phyloP scores from a whole-genome alignment of 2,113 vertebrate species.

The Telmatochromis sp. region DNA sequence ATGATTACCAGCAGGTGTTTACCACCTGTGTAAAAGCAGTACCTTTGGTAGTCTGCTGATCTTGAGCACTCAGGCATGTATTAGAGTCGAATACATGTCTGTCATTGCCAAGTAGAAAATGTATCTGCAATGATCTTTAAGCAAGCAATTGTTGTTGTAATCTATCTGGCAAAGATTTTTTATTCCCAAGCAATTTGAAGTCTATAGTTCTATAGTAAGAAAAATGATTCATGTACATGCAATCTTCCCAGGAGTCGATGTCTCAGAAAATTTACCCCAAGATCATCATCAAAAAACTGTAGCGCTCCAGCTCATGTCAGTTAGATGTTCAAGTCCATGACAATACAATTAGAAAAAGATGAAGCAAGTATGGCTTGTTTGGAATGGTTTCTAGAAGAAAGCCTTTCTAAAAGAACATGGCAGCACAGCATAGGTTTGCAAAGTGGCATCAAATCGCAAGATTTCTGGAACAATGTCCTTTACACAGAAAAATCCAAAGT shows the following conservation, averaged over 20 bases:
- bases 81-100: neutral
- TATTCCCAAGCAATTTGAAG: neutral
- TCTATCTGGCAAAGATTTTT: neutral
- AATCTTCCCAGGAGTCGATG: neutral
- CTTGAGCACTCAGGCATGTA: neutral
- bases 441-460: neutral
- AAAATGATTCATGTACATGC: neutral
- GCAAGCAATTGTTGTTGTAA: neutral
- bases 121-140: neutral
- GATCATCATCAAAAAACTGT: neutral
- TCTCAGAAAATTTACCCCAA: neutral
- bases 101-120: neutral
- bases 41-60: neutral
- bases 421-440: neutral
- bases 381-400: neutral
- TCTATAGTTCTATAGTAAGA: neutral
- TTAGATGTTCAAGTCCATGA: neutral
- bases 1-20: neutral
- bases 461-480: neutral
- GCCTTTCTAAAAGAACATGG: neutral
- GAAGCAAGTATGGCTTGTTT: neutral
- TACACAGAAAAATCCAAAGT: neutral
- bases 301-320: neutral
- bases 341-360: neutral
- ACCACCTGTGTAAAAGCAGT: neutral